Evolutionary conservation across 2,797 vertebrate genomes (phyloP).

Genomic region (Hemitrygon akajei): DNA sequence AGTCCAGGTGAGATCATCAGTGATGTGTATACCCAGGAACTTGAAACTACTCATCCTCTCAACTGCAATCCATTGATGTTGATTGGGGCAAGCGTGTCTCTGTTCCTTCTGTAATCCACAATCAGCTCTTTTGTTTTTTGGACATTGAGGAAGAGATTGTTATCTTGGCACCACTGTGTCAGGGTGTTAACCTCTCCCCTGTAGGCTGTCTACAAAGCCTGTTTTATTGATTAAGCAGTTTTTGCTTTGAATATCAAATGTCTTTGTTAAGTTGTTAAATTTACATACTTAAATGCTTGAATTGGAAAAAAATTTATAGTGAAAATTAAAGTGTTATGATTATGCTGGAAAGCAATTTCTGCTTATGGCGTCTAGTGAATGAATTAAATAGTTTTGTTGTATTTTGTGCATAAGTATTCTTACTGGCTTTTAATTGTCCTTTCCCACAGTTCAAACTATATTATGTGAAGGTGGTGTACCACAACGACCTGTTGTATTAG

Average conservation of each 20-base stretch:
- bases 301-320: background rate
- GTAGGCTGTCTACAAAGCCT: too few species aligned
- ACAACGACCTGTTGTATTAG: constrained; percentile 88
- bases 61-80: too few species aligned
- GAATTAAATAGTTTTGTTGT: background rate
- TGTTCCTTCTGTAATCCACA: too few species aligned
- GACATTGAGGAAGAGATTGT: too few species aligned
- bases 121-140: too few species aligned
- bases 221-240: background rate
- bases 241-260: background rate
- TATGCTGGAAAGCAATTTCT: background rate
- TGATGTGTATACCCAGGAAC: too few species aligned
- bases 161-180: too few species aligned
- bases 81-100: too few species aligned
- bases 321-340: background rate
- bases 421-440: constrained; percentile 30
- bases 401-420: background rate
- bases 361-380: background rate
- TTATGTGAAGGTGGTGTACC: constrained; percentile 89
- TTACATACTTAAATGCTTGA: background rate
- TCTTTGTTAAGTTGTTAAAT: background rate
- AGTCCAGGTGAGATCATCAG: too few species aligned
- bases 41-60: too few species aligned
- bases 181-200: too few species aligned
- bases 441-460: constrained; percentile 61